A percentile compares a stretch with the other conserved stretches of the same genome.
These are phyloP conservation scores for Cyclophora albipunctata DNA, from an alignment of 2,888 invertebrate species.

Conservation along the genomic window DNA sequence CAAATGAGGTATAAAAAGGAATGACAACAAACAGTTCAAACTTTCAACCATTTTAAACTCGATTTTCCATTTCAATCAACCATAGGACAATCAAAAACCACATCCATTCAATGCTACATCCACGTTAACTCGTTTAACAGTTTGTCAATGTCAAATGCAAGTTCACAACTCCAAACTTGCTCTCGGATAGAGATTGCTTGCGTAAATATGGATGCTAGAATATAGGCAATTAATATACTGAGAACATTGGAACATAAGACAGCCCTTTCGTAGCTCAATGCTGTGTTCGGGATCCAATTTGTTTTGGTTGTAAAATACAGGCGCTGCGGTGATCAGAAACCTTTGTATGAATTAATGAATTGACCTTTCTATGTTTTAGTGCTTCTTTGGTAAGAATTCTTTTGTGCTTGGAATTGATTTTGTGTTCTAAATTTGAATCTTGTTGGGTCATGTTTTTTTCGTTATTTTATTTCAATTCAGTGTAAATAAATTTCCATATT, in stretches of 20 bases:
- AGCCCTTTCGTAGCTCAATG: too few relatives aligned
- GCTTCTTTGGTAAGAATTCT: too few relatives aligned
- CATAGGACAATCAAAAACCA: not conserved
- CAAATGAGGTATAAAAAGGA: not conserved
- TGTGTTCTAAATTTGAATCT: too few relatives aligned
- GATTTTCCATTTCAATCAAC: not conserved
- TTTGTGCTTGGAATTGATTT: too few relatives aligned
- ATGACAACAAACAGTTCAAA: not conserved
- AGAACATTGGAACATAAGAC: not conserved
- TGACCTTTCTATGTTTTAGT: too few relatives aligned
- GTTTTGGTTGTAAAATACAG: not conserved
- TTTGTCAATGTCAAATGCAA: constrained; percentile 31
- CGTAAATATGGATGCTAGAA: constrained; percentile 19
- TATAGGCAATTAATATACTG: constrained; percentile 1
- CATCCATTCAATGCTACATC: not conserved
- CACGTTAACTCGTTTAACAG: constrained; percentile 12
- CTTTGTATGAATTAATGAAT: too few relatives aligned
- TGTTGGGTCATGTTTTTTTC: too few relatives aligned
- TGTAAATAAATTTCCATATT: too few relatives aligned
- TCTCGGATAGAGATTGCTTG: constrained; percentile 13
- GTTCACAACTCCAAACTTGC: constrained; percentile 17
- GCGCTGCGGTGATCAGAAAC: too few relatives aligned
- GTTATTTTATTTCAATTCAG: too few relatives aligned
- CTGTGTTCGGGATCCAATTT: constrained; percentile 1
- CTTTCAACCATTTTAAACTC: not conserved